Evolutionary conservation across 2,888 invertebrate genomes (phyloP), one percentile per base, ranked within the genome.

Genomic region (Strigamia maritima): DNA sequence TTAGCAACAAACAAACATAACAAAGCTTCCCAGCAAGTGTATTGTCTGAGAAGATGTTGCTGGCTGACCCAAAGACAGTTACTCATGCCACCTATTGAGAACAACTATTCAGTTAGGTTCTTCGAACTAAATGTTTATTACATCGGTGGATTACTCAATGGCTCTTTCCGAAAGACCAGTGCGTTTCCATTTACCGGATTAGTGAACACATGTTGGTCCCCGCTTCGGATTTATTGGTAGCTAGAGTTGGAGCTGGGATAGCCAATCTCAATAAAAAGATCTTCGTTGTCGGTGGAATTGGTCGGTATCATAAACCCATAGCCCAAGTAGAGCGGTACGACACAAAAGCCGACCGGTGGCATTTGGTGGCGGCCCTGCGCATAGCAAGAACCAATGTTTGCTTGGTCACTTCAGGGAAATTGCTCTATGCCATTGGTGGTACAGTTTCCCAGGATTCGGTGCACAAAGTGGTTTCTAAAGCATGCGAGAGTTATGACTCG

Each of bases 401-500:
- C 6, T 26, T 77, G 16, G 60, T 60, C 19, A 77, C 49, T n/a
- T 26, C 24, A 2, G 26, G 26, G 7, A 24, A 60, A 26, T 24
- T 77, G 24, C 24, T 77, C 2, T 77, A 10, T n/a, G 77, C 38
- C 14, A 35, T 77, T 24, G 77, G 77, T 6, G 77, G 77, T 1
- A 77, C 60, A 2, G 26, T 38, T 24, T 35, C 38, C 3, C 12
- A 54, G 3, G 35, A 54, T 4, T 40, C 54, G 7, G 24, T 49
- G 14, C 22, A 24, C 10, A 26, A 60, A 28, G 31, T 38, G 16
- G 40, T 76, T 1, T 76, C 38, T 3, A 24, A 35, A 24, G 28
- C 77, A 7, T 77, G 77, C 26, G 77, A 77, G 26, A 24, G 77
- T 35, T 77, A 77, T 28, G 77, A 77, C 24, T 31, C 77, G 10